phyloP scores from a whole-genome alignment of 2,113 vertebrate genomes.

The Sapajus apella region DNA sequence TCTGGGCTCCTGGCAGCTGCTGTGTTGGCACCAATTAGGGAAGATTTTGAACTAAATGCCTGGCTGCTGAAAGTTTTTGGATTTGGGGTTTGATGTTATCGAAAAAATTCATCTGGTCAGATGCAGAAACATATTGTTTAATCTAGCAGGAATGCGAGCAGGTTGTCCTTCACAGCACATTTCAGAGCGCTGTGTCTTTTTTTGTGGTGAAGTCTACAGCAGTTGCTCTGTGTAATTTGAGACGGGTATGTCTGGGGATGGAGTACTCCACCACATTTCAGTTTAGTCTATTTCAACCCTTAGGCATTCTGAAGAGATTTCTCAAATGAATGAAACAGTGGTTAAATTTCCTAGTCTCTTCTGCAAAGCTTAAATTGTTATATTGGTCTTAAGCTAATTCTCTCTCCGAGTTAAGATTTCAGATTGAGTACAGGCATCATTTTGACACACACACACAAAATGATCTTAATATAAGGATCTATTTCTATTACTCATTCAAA shows the following conservation, averaged over 20 bases:
- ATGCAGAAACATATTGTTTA: slow-evolving; percentile 70
- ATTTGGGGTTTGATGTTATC: slow-evolving; percentile 75
- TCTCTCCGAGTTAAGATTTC: slow-evolving; percentile 27
- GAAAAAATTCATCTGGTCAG: slow-evolving; percentile 68
- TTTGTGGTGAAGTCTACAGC: slow-evolving; percentile 49
- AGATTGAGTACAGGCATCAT: neutral
- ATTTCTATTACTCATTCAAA: slow-evolving; percentile 46
- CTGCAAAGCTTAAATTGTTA: slow-evolving; percentile 15
- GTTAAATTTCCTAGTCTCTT: slow-evolving; percentile 9
- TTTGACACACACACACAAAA: slow-evolving; percentile 16
- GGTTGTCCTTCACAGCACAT: slow-evolving; percentile 40
- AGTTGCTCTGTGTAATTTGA: slow-evolving; percentile 61
- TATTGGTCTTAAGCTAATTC: slow-evolving; percentile 13
- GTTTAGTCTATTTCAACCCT: slow-evolving; percentile 50
- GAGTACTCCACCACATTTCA: slow-evolving; percentile 11
- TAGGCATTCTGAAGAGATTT: slow-evolving; percentile 38
- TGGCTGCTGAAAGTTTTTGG: slow-evolving; percentile 70
- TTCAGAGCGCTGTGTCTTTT: neutral
- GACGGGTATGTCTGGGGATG: slow-evolving; percentile 52
- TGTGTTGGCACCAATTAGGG: slow-evolving; percentile 62
- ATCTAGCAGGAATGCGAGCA: slow-evolving; percentile 74
- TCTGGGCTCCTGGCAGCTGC: slow-evolving; percentile 71
- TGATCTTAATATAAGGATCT: neutral
- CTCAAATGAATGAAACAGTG: slow-evolving; percentile 26
- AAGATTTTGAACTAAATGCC: slow-evolving; percentile 60